Evolutionary conservation across 2,888 invertebrate genomes (phyloP).

Genomic region (Frankliniella intonsa): DNA sequence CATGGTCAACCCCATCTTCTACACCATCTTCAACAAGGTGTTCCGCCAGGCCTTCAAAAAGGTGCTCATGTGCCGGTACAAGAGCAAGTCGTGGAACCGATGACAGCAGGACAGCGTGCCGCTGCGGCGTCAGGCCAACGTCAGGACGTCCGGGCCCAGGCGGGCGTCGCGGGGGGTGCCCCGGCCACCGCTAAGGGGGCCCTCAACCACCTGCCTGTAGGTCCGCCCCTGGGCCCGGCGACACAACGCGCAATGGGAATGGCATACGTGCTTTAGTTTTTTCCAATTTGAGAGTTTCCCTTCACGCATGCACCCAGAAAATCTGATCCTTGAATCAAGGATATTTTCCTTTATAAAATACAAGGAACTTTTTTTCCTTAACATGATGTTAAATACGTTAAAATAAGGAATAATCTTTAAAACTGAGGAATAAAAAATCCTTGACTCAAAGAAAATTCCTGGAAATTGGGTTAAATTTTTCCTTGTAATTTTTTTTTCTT

Average conservation of each 20-base stretch:
- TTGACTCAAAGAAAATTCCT: too few relatives aligned
- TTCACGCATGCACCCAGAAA: too few relatives aligned
- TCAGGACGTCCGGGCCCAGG: background rate
- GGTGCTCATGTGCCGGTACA: constrained; percentile 71
- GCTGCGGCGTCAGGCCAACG: background rate
- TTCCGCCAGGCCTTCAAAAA: constrained; percentile 88
- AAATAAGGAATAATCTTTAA: too few relatives aligned
- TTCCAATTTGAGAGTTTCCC: too few relatives aligned
- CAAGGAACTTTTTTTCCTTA: too few relatives aligned
- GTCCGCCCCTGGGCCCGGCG: background rate
- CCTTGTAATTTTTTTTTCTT: too few relatives aligned
- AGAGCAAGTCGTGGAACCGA: constrained; percentile 32
- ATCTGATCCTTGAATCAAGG: too few relatives aligned
- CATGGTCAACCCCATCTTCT: constrained; percentile 93
- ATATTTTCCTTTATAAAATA: too few relatives aligned
- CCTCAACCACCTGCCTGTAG: background rate
- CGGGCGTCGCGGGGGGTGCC: background rate
- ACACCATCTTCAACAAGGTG: constrained; percentile 91
- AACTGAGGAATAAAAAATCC: too few relatives aligned
- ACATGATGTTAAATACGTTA: too few relatives aligned
- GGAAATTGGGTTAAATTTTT: too few relatives aligned
- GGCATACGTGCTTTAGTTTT: too few relatives aligned
- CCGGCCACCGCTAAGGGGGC: background rate
- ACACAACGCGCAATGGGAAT: background rate
- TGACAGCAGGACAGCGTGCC: background rate